phyloP scores from a whole-genome alignment of 2,113 vertebrate species.

The Prunella fulvescens region DNA sequence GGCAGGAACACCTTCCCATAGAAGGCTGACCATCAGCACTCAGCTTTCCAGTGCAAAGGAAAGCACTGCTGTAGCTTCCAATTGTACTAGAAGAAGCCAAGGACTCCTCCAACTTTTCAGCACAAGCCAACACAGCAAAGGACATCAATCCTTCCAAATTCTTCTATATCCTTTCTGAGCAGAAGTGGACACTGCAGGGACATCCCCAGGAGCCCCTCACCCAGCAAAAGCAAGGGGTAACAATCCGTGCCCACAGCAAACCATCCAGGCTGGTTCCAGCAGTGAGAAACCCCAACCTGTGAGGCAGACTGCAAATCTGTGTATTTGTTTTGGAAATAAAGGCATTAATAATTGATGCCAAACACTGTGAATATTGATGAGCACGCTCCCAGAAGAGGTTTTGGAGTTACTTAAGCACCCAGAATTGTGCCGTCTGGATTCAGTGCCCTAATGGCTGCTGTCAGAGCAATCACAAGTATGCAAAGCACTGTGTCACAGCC shows the following conservation, averaged over 20 bases:
- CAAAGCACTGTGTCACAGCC: neutral
- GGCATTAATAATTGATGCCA: slow-evolving; percentile 33
- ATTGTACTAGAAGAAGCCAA: neutral
- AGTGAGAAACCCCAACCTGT: neutral
- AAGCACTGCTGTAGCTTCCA: neutral
- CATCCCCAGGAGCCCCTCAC: neutral
- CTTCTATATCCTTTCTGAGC: neutral
- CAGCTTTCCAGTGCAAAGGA: neutral
- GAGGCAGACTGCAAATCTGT: neutral
- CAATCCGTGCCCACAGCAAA: neutral
- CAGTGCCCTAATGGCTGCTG: neutral
- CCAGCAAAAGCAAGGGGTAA: accelerated
- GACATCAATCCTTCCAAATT: neutral
- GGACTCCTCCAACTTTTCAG: neutral
- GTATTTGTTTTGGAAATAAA: slow-evolving; percentile 54
- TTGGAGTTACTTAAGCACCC: slow-evolving; percentile 27
- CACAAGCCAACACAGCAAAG: neutral
- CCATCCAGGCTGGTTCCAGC: neutral
- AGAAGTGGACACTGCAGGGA: neutral
- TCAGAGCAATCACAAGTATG: neutral
- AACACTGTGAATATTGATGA: slow-evolving; percentile 35
- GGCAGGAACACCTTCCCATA: neutral
- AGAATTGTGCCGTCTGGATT: neutral
- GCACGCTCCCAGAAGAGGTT: neutral
- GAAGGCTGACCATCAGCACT: neutral